Evolutionary conservation across 2,797 vertebrate species (phyloP), one percentile per base, ranked within the genome.

Genomic region (Hoplostethus mediterraneus): DNA sequence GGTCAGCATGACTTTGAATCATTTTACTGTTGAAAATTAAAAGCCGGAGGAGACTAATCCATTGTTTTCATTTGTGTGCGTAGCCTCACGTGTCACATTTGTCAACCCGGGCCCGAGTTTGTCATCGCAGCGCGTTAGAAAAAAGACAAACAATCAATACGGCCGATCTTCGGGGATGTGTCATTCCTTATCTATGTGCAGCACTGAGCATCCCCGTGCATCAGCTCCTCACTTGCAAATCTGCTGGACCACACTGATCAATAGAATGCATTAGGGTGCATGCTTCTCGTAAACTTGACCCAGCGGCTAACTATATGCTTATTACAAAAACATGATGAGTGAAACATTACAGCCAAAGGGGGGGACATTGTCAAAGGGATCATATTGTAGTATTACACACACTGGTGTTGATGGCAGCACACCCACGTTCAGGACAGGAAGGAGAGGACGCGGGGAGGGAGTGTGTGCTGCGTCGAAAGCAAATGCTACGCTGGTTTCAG

Each of bases 1-100:
- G 93, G 92, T 94, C 93, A 93, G 82, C 60, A 40, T 89, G 90
- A 93, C 91, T 90, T 92, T 94, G 91, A 91, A 82, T 92, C 79
- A 90, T 90, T 89, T 89, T 82, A 79, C 74, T 69, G 70, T 71
- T 77, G 75, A 71, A 86, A 88, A 92, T 88, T 78, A 85, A 88
- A 83, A 88, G 80, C 61, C 78, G 80, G 58, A 86, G 51, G 79
- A 80, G 77, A 80, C 79, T 79, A 75, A 88, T 87, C 61, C 53
- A 81, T 90, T 87, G 81, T 89, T 86, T 90, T 74, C 64, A 53
- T 83, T 75, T 81, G 72, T 81, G 72, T 73, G 63, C 73, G 38
- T 53, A 65, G 68, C 68, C 81, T 70, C 54, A 11, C 6, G n/a
- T 75, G 79, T 57, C 49, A 73, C 75, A 86, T 90, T 91, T 87